Evolutionary conservation across 2,888 invertebrate genomes (phyloP).

Genomic region (Liposcelis brunnea): DNA sequence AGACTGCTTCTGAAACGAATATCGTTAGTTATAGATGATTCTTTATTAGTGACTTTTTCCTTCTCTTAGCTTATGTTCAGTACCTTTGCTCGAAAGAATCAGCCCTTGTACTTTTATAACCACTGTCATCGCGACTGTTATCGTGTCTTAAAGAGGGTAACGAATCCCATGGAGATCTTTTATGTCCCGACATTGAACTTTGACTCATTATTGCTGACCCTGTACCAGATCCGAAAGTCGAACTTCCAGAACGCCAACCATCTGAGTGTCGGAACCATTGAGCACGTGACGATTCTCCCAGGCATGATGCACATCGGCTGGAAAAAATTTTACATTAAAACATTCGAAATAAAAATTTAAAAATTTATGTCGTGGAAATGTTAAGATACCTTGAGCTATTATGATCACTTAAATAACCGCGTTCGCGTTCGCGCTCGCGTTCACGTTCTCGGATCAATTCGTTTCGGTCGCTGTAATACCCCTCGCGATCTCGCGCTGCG

Average conservation of each 20-base stretch:
- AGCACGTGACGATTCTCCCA: constrained; percentile 74
- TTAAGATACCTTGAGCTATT: constrained; percentile 50
- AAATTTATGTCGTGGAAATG: constrained; percentile 5
- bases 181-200: constrained; percentile 35
- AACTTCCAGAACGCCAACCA: constrained; percentile 66
- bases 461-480: constrained; percentile 79
- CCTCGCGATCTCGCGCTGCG: constrained; percentile 51
- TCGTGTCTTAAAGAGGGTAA: constrained; percentile 70
- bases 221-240: constrained; percentile 43
- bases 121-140: constrained; percentile 71
- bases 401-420: constrained; percentile 64
- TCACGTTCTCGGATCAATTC: constrained; percentile 65
- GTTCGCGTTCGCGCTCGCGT: constrained; percentile 32
- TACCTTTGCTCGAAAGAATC: constrained; percentile 79
- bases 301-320: constrained; percentile 60
- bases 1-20: constrained; percentile 45
- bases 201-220: constrained; percentile 34
- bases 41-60: too few species aligned
- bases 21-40: too few species aligned
- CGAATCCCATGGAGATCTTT: constrained; percentile 76
- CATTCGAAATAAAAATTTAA: constrained; percentile 6
- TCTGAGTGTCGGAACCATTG: constrained; percentile 85
- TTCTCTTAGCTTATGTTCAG: too few species aligned
- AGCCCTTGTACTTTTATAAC: constrained; percentile 68
- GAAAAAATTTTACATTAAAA: not conserved